phyloP scores from a whole-genome alignment of 2,797 vertebrate genomes.

The Nyctalus aviator region DNA sequence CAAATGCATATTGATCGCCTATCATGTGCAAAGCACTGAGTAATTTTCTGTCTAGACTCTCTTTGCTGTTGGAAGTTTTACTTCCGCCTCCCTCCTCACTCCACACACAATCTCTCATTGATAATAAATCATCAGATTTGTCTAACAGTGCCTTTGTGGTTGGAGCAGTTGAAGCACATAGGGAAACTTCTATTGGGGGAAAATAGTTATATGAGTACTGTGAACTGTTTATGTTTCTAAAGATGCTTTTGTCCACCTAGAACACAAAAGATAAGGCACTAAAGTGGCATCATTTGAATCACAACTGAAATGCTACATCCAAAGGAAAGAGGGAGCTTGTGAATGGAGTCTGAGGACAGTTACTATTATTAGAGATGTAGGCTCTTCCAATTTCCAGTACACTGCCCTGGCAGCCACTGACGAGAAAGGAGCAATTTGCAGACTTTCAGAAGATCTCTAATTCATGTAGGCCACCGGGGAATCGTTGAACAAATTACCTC shows the following conservation, averaged over 20 bases:
- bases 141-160: neutral
- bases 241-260: neutral
- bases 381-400: conserved; percentile 55
- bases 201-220: neutral
- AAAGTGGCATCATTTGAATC: neutral
- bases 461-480: neutral
- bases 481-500: conserved; percentile 21
- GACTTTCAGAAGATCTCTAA: neutral
- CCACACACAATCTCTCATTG: neutral
- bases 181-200: neutral
- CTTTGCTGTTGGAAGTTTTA: neutral
- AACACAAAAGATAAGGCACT: conserved; percentile 29
- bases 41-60: neutral
- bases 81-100: neutral
- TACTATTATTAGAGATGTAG: conserved; percentile 62
- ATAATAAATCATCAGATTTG: neutral
- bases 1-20: neutral
- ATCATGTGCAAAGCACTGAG: neutral
- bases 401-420: neutral
- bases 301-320: neutral
- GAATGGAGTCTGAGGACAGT: conserved; percentile 13
- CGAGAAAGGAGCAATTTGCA: neutral
- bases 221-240: conserved; percentile 27
- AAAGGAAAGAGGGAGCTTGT: neutral
- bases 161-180: neutral